Evolutionary conservation across 2,888 invertebrate genomes (phyloP), one percentile per base, ranked within the genome.

Genomic region (Hyalella azteca): DNA sequence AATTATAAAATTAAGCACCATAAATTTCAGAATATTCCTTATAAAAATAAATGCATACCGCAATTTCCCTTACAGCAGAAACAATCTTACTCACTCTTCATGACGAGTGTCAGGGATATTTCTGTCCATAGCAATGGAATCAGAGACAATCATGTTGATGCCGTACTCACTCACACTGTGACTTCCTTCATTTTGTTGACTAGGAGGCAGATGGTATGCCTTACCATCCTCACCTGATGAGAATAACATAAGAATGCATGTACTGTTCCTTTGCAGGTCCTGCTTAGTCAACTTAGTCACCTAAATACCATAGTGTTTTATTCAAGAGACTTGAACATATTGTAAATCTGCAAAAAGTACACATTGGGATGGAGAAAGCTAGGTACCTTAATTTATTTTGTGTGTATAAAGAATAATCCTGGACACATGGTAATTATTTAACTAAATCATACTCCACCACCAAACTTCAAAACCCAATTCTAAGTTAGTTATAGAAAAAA

Each of bases 141-240:
- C 94, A 0, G 98, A 98, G 85, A 95, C 97, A 9, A 95, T 94
- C 88, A 98, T 97, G 87, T 98, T 98, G 94, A 99, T 99, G 40
- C 98, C 98, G 89, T 96, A 99, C 87, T 97, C 96, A 85, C 93
- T 92, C 87, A 97, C 94, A 0, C 96, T 94, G 86, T 93, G 93
- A 29, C 95, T 93, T 5, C 95, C 93, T 86, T 93, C 94, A 86
- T 94, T 94, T 86, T 94, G 94, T 86, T 96, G 93, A 79, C 93
- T 93, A 73, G 93, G 91, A 5, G 92, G 88, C 86, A 96, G 90
- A 86, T 91, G 90, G 86, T 97, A 93, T 0, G 95, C 90, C 86
- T 92, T 91, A 0, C 96, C 96, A 78, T 91, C 91, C 88, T 97
- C 97, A 0, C 97, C 97, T 0, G 96, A n/a, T 95, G 0, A 95